Conservation (phyloP, 2,113 vertebrate species). For the Psilopogon haemacephalus region DNA sequence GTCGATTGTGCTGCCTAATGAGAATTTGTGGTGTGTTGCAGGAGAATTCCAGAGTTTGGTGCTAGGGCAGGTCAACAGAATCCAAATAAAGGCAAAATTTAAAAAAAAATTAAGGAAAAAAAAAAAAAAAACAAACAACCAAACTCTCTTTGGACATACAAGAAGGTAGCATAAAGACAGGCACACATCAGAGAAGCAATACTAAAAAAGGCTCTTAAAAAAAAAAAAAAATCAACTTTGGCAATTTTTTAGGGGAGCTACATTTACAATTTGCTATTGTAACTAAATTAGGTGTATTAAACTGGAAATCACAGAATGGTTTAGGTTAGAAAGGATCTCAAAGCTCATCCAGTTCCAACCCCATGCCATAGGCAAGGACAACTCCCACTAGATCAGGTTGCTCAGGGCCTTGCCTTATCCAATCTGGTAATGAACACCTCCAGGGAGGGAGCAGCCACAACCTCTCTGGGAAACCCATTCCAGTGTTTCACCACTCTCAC, state of each 20-base stretch:
- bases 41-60: conserved; percentile 57
- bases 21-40: conserved; percentile 58
- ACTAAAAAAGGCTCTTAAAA: not conserved
- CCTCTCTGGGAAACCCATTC: too few species aligned
- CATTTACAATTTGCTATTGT: conserved; percentile 44
- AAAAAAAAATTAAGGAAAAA: not conserved
- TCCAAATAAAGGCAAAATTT: not conserved
- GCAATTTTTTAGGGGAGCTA: not conserved
- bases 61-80: conserved; percentile 15
- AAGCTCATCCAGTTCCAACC: too few species aligned
- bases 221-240: not conserved
- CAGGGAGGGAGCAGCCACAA: too few species aligned
- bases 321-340: too few species aligned
- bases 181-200: not conserved
- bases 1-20: conserved; percentile 68
- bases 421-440: too few species aligned
- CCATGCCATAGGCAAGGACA: too few species aligned
- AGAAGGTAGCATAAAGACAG: not conserved
- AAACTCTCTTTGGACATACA: not conserved
- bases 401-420: too few species aligned
- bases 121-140: not conserved
- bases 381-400: too few species aligned
- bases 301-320: conserved; percentile 59
- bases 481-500: too few species aligned
- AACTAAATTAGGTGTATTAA: conserved; percentile 41